These are phyloP conservation scores for Heliothis subflexa DNA, from an alignment of 1,140 invertebrate genomes.

Conservation along the genomic window DNA sequence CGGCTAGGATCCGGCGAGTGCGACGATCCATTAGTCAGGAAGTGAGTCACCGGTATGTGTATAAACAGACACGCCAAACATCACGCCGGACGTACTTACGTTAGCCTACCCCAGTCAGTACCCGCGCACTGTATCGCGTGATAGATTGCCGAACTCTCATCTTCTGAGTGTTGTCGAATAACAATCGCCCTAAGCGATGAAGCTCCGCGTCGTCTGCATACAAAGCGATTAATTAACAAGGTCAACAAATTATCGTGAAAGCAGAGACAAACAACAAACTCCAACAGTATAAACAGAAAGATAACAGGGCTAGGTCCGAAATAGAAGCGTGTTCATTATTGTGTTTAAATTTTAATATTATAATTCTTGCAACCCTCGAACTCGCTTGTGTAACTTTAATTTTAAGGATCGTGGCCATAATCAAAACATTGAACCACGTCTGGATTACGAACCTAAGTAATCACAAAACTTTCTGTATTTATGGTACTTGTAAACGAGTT, in stretches of 20 bases:
- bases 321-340: slow-evolving; percentile 62
- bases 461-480: slow-evolving; percentile 36
- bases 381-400: slow-evolving; percentile 26
- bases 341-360: slow-evolving; percentile 50
- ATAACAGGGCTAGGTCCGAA: slow-evolving; percentile 60
- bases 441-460: slow-evolving; percentile 38
- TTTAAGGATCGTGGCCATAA: slow-evolving; percentile 18
- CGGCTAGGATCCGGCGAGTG: slow-evolving; percentile 44
- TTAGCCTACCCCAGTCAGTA: slow-evolving; percentile 1
- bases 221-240: slow-evolving; percentile 81
- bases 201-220: slow-evolving; percentile 65
- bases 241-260: slow-evolving; percentile 72
- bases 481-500: slow-evolving; percentile 36
- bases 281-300: slow-evolving; percentile 62
- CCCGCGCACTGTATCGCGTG: not conserved
- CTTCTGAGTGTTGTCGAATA: not conserved
- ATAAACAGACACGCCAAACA: slow-evolving; percentile 35
- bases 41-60: slow-evolving; percentile 36
- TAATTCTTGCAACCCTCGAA: slow-evolving; percentile 31
- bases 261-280: slow-evolving; percentile 66
- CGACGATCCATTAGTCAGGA: slow-evolving; percentile 53
- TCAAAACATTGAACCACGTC: slow-evolving; percentile 23
- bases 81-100: slow-evolving; percentile 9
- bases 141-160: slow-evolving; percentile 15
- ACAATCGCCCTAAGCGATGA: slow-evolving; percentile 52